phyloP scores from a whole-genome alignment of 2,797 vertebrate genomes.

The Halcyon badia region DNA sequence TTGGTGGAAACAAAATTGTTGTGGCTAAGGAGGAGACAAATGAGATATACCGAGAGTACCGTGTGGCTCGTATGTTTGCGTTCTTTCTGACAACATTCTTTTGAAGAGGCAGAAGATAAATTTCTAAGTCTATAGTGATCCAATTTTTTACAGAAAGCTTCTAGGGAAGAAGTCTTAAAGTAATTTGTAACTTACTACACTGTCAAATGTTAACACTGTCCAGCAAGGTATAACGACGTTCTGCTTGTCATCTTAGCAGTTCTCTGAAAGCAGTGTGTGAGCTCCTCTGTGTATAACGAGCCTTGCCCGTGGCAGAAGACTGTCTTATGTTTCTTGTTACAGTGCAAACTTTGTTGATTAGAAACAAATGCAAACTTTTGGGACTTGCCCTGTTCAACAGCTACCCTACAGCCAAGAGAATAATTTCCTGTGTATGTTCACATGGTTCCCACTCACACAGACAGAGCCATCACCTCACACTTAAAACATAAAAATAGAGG shows the following conservation, averaged over 20 bases:
- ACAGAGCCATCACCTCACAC: neutral
- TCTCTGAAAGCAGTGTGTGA: neutral
- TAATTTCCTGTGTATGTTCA: neutral
- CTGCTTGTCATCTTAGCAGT: neutral
- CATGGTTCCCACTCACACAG: neutral
- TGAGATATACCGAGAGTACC: neutral
- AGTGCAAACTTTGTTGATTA: neutral
- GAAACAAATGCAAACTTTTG: conserved; percentile 27
- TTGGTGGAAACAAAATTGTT: neutral
- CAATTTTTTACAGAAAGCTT: neutral
- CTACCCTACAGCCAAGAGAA: neutral
- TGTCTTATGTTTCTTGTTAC: conserved; percentile 14
- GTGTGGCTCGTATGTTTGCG: neutral
- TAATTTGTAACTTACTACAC: neutral
- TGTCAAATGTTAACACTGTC: neutral
- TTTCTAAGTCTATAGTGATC: neutral
- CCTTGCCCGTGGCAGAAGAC: neutral
- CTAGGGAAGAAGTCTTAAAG: neutral
- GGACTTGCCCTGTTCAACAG: neutral
- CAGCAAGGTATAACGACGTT: neutral
- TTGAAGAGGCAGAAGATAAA: neutral
- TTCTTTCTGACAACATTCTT: neutral
- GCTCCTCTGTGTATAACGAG: neutral
- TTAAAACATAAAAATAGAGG: neutral
- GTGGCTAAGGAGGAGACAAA: neutral